Base-by-base conservation (phyloP, 2,888 invertebrate genomes). In the Idaea aversata region DNA sequence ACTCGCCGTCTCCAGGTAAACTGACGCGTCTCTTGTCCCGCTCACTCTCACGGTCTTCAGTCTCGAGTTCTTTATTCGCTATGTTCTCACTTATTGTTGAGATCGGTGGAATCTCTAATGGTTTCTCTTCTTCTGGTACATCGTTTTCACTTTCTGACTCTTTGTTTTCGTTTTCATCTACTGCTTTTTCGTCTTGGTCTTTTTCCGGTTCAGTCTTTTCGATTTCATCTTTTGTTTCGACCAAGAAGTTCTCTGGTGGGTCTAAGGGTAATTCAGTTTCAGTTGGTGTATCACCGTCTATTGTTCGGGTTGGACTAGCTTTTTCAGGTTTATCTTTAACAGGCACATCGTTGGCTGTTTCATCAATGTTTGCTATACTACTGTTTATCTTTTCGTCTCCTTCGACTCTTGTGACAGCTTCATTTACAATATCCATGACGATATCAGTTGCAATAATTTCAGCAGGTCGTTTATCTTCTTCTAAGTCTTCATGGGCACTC, bases 41-140 rank as follows among this genome's bases (percentile, higher is more conserved):
- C 63, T 94, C 94, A 72, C 77, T 87, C 61, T 93, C 93, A 10
- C 84, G 78, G n/a, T 87, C 87, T 61, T 88, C 89, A 1, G 77
- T 79, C 62, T 88, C 86, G 57, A 86, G 85, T 63, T 90, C 87
- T 63, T 84, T 93, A 73, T 93, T 91, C 0, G 88, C 88, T 88
- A 94, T 95, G 80, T 95, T 95, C 91, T 96, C 96, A 93, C 95
- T 95, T 83, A 95, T 95, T 75, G 95, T 95, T 73, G 95, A 95
- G 89, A 96, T 96, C 71, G 95, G 95, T 79, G 95, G 94, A 77
- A 95, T 95, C 85, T 93, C 94, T 66, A 94, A 93, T 62, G 93
- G 87, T 73, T 88, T 85, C 65, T 86, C 80, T 63, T 87, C 93
- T 61, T 88, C 86, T 65, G 81, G 71, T 72, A 72, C 74, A 64